Conservation (phyloP, 1,140 invertebrate genomes). For the Aphidius gifuensis region DNA sequence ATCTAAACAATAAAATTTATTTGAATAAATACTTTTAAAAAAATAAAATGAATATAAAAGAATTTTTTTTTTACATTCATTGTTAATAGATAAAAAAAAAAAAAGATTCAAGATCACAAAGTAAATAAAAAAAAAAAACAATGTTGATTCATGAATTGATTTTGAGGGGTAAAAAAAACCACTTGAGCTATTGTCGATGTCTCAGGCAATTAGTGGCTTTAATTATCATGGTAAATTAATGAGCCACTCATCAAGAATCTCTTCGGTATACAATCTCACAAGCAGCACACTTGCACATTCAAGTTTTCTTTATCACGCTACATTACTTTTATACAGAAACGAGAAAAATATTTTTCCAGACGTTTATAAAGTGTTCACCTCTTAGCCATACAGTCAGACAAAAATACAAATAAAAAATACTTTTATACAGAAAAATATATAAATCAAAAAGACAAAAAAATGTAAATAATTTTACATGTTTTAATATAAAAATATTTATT, state of each 20-base stretch:
- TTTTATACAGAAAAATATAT: no score
- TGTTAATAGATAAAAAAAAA: neutral
- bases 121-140: neutral
- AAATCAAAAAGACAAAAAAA: no score
- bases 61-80: no score
- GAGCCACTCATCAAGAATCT: constrained; percentile 15
- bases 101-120: constrained; percentile 2
- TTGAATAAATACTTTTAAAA: neutral
- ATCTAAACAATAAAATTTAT: neutral
- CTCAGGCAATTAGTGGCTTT: constrained; percentile 22
- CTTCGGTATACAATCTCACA: neutral
- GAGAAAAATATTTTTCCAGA: constrained; percentile 3
- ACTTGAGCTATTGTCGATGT: constrained; percentile 19
- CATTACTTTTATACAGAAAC: neutral
- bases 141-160: no score
- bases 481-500: no score
- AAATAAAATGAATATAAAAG: neutral
- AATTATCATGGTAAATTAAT: constrained; percentile 18
- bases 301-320: neutral
- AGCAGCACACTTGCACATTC: neutral
- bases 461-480: no score
- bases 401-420: neutral
- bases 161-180: constrained; percentile 3
- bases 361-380: constrained; percentile 22
- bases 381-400: no score